phyloP scores from a whole-genome alignment of 2,113 vertebrate genomes.

The Carassius gibelio region DNA sequence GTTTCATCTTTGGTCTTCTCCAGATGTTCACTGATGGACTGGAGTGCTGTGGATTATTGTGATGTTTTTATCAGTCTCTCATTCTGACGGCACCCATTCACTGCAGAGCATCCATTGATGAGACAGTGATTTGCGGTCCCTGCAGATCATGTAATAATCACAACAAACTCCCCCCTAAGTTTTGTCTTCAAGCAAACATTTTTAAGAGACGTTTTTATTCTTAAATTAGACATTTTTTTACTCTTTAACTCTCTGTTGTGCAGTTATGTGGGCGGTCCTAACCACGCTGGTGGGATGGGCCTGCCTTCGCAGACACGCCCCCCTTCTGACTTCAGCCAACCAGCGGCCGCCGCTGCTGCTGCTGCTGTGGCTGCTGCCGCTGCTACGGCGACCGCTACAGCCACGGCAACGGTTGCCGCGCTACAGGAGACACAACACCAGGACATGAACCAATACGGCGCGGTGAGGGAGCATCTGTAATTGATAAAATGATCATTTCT shows the following conservation, averaged over 20 bases:
- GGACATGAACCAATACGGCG: slow-evolving; percentile 97
- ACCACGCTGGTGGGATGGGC: slow-evolving; percentile 88
- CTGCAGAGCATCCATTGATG: no score
- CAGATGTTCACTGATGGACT: no score
- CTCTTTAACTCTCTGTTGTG: neutral
- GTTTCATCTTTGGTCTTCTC: no score
- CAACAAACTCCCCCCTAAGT: no score
- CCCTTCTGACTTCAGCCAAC: slow-evolving; percentile 90
- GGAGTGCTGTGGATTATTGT: no score
- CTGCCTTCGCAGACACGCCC: slow-evolving; percentile 88
- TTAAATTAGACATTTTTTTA: no score
- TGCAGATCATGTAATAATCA: no score
- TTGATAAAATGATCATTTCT: neutral
- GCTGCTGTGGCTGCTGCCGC: slow-evolving; percentile 91
- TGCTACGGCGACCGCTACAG: slow-evolving; percentile 91
- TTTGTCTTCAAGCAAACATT: no score
- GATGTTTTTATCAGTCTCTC: no score
- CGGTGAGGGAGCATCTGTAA: slow-evolving; percentile 70
- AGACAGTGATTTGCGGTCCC: no score
- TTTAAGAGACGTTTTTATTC: no score
- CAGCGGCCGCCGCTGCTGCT: slow-evolving; percentile 88
- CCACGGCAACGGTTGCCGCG: slow-evolving; percentile 92
- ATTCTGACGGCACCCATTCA: no score
- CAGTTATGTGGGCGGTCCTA: slow-evolving; percentile 92
- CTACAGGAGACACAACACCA: slow-evolving; percentile 97